Evolutionary conservation across 2,113 vertebrate species (phyloP).

Genomic region (Rissa tridactyla): DNA sequence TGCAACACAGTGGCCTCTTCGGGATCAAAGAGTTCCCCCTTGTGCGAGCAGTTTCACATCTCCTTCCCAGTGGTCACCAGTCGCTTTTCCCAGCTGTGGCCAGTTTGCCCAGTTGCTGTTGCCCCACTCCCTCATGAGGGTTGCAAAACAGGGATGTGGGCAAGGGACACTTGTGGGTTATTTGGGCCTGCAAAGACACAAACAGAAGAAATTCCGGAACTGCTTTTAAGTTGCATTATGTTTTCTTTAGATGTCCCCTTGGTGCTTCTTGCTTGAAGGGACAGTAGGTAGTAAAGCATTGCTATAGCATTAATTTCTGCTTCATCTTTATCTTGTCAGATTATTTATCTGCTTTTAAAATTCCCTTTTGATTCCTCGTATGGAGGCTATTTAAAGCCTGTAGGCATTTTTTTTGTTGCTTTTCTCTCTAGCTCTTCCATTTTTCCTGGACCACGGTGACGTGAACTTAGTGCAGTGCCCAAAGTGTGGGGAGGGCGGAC

Average conservation of each 20-base stretch:
- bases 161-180: fast-evolving
- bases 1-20: fast-evolving
- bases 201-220: neutral
- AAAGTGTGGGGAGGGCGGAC: neutral
- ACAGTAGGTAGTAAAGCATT: neutral
- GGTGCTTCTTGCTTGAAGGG: neutral
- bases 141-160: neutral
- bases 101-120: neutral
- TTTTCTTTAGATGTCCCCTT: neutral
- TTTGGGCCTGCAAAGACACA: neutral
- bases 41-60: neutral
- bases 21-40: neutral
- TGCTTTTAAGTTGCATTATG: neutral
- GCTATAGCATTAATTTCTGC: neutral
- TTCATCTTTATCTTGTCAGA: neutral
- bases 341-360: neutral
- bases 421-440: neutral
- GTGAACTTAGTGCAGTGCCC: neutral
- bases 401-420: neutral
- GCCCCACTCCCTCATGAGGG: fast-evolving
- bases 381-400: neutral
- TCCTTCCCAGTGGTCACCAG: neutral
- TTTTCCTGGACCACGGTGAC: fast-evolving
- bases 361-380: neutral
- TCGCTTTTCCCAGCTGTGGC: neutral